These are phyloP conservation scores for Pelmatolapia mariae DNA, from an alignment of 2,113 vertebrate genomes.

Conservation along the genomic window DNA sequence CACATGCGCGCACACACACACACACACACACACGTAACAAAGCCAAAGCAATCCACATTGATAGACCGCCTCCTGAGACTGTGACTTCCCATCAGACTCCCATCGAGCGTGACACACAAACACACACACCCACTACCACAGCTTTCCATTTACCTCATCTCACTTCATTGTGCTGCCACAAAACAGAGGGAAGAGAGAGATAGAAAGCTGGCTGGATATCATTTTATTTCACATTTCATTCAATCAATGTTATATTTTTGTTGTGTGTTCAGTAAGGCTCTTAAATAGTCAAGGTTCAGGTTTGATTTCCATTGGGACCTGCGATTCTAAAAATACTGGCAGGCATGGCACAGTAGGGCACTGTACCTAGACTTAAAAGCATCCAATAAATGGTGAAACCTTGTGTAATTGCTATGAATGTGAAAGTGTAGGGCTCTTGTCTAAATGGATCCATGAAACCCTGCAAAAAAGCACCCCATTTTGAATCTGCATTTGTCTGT, in stretches of 20 bases:
- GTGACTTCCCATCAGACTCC: slow-evolving; percentile 19
- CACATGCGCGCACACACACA: not conserved
- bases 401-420: not conserved
- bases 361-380: not conserved
- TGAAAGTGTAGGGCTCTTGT: not conserved
- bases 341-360: not conserved
- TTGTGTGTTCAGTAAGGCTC: not conserved
- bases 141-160: not conserved
- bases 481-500: not conserved
- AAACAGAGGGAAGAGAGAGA: not conserved
- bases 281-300: not conserved
- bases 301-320: not conserved
- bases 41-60: not conserved
- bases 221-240: not conserved
- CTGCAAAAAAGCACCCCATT: not conserved
- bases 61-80: not conserved
- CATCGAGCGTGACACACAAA: not conserved
- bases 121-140: not conserved
- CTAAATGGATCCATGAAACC: not conserved
- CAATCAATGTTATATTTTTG: not conserved
- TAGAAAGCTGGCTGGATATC: not conserved
- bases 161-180: not conserved
- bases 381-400: not conserved
- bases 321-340: not conserved
- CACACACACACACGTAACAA: not conserved